These are phyloP conservation scores for Diadema setosum DNA, from an alignment of 35 echinoderm and acorn worm genomes.

Conservation along the genomic window DNA sequence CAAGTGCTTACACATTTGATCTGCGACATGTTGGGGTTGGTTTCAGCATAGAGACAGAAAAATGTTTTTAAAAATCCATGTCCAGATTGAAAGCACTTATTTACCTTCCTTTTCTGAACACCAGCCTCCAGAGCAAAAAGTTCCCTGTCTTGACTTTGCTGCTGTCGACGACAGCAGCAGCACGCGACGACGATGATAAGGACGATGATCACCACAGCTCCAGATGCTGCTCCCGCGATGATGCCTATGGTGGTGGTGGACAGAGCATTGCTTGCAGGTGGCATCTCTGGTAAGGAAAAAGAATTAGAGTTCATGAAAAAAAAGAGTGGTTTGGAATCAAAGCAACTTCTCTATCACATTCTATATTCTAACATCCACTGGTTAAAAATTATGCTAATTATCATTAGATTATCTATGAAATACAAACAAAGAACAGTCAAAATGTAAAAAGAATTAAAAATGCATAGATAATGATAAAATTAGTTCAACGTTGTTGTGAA, in stretches of 20 bases:
- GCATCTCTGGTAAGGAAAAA: too few relatives aligned
- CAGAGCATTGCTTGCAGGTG: not conserved
- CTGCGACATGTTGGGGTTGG: not conserved
- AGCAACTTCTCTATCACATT: too few relatives aligned
- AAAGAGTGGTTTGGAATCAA: too few relatives aligned
- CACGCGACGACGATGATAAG: not conserved
- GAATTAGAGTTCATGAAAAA: too few relatives aligned
- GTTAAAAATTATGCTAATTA: too few relatives aligned
- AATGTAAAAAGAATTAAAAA: too few relatives aligned
- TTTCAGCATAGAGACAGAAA: not conserved
- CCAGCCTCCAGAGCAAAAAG: not conserved
- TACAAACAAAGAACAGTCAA: too few relatives aligned
- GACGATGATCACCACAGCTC: not conserved
- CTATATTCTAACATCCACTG: too few relatives aligned
- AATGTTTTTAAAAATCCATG: not conserved
- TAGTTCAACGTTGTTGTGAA: too few relatives aligned
- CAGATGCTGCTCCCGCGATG: not conserved
- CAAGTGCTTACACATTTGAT: not conserved
- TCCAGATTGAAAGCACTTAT: not conserved
- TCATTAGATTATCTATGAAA: too few relatives aligned
- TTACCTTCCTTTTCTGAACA: not conserved
- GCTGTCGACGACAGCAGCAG: not conserved
- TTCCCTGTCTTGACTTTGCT: not conserved
- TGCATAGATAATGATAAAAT: too few relatives aligned
- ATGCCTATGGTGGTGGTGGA: not conserved